Evolutionary conservation across 1,140 invertebrate genomes (phyloP).

Genomic region (Heliconius hewitsoni): DNA sequence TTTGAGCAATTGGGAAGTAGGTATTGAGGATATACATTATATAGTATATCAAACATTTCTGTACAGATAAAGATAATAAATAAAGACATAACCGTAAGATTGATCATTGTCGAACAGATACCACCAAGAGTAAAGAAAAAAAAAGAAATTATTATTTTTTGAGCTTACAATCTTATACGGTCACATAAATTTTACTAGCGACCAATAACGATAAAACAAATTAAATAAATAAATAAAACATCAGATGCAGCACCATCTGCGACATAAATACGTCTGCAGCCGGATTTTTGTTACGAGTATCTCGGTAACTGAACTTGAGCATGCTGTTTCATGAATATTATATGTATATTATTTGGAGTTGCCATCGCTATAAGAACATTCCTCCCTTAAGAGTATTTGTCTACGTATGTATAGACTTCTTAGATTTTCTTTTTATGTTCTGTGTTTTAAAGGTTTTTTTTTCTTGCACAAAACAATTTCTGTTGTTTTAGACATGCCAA

Average conservation of each 20-base stretch:
- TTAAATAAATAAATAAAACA: constrained; percentile 21
- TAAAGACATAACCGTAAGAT: too few species aligned
- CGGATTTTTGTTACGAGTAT: not conserved
- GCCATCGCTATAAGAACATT: too few species aligned
- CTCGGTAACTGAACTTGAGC: not conserved
- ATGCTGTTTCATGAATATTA: not conserved
- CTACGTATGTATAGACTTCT: too few species aligned
- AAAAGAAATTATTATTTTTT: not conserved
- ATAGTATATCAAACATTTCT: too few species aligned
- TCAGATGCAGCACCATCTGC: constrained; percentile 12
- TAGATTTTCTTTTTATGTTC: too few species aligned
- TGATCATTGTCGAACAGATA: not conserved
- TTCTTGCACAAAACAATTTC: too few species aligned
- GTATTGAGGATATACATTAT: too few species aligned
- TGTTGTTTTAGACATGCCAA: too few species aligned
- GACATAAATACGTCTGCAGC: constrained; percentile 15
- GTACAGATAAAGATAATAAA: too few species aligned
- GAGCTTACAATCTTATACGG: not conserved
- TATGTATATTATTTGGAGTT: not conserved
- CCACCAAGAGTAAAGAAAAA: not conserved
- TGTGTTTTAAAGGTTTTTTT: too few species aligned
- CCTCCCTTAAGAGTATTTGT: too few species aligned
- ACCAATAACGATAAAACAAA: constrained; percentile 23
- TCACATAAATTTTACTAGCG: constrained; percentile 19
- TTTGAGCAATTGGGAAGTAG: too few species aligned